Evolutionary conservation across 2,797 vertebrate genomes (phyloP).

Genomic region (Coracias cyanogaster): DNA sequence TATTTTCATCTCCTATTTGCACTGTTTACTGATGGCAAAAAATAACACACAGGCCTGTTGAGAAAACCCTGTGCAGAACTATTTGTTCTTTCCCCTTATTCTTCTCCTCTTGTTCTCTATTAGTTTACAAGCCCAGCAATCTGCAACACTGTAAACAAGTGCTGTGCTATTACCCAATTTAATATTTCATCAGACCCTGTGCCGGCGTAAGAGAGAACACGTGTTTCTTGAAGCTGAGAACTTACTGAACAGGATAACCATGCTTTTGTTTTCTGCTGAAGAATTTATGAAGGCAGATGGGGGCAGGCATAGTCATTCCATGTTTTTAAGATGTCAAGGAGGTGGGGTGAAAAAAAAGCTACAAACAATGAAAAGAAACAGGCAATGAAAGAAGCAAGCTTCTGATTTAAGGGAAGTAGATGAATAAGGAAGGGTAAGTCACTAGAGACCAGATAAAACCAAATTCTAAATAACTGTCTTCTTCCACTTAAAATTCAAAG

Average conservation of each 20-base stretch:
- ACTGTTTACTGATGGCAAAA: not conserved
- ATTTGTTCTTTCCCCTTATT: slow-evolving; percentile 21
- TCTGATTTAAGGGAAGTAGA: slow-evolving; percentile 22
- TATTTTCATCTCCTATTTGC: not conserved
- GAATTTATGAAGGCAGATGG: not conserved
- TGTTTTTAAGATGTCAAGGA: not conserved
- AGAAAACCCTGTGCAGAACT: slow-evolving; percentile 10
- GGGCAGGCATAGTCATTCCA: not conserved
- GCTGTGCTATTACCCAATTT: slow-evolving; percentile 28
- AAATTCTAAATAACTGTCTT: not conserved
- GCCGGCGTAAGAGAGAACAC: not conserved
- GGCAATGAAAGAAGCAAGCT: slow-evolving; percentile 2
- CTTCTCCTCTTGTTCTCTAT: not conserved
- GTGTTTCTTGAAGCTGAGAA: not conserved
- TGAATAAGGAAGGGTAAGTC: slow-evolving; percentile 45
- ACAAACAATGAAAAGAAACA: slow-evolving; percentile 17
- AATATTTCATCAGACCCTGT: slow-evolving; percentile 48
- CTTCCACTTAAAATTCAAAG: slow-evolving; percentile 38
- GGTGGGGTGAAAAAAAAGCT: not conserved
- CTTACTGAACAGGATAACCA: accelerated
- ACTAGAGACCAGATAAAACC: slow-evolving; percentile 13
- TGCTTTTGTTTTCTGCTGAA: not conserved
- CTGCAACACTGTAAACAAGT: slow-evolving; percentile 44
- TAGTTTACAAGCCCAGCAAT: not conserved
- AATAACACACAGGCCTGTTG: accelerated